These are phyloP conservation scores for Bostrychus sinensis DNA, from an alignment of 2,113 vertebrate species.

Conservation along the genomic window DNA sequence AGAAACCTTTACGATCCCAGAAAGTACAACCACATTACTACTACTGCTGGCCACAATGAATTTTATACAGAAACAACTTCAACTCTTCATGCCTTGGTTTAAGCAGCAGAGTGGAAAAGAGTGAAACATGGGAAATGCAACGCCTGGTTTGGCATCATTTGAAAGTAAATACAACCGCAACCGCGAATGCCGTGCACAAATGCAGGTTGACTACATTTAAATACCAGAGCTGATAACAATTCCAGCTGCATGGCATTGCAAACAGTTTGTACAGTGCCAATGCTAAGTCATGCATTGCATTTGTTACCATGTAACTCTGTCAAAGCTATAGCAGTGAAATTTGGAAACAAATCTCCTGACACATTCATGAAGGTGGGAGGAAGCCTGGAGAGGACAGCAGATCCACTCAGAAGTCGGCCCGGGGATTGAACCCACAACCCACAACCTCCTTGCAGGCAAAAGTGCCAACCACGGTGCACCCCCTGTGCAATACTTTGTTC, in stretches of 20 bases:
- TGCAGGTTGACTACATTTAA: slow-evolving; percentile 24
- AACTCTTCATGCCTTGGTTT: neutral
- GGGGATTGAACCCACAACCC: no score
- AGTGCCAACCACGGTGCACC: no score
- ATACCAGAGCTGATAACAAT: neutral
- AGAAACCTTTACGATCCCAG: neutral
- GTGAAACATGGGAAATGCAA: slow-evolving; percentile 22
- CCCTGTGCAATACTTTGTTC: no score
- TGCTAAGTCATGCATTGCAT: neutral
- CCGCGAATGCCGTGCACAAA: slow-evolving; percentile 5
- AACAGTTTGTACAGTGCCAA: slow-evolving; percentile 1
- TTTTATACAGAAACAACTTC: slow-evolving; percentile 15
- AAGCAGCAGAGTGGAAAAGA: slow-evolving; percentile 19
- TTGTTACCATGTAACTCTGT: neutral
- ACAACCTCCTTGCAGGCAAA: no score
- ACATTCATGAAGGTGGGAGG: no score
- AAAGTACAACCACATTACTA: neutral
- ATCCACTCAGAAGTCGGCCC: no score
- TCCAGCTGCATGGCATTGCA: slow-evolving; percentile 18
- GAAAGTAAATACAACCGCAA: slow-evolving; percentile 19
- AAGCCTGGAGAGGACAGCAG: no score
- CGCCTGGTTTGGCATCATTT: slow-evolving; percentile 30
- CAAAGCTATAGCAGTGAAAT: slow-evolving; percentile 10
- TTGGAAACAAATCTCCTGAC: neutral
- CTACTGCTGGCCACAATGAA: neutral